Evolutionary conservation across 2,797 vertebrate genomes (phyloP).

Genomic region (Tympanoctomys barrerae): DNA sequence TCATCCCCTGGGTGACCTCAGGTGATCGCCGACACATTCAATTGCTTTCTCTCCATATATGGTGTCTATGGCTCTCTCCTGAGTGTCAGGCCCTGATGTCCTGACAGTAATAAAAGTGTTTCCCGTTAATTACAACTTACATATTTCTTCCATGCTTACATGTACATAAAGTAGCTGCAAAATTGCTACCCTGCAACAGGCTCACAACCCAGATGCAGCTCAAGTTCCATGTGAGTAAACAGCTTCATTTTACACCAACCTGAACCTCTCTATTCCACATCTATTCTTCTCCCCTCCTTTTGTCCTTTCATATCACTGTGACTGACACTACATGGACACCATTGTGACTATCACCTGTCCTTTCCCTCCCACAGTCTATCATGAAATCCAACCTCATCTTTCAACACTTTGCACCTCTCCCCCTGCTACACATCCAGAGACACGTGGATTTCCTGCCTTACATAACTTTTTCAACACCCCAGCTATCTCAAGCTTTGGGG

Average conservation of each 20-base stretch:
- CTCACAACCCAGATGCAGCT: not conserved
- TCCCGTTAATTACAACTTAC: not conserved
- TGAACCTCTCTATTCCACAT: not conserved
- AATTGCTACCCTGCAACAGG: not conserved
- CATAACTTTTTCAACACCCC: not conserved
- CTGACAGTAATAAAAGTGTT: not conserved
- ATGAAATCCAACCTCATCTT: not conserved
- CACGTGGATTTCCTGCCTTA: not conserved
- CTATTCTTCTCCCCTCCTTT: not conserved
- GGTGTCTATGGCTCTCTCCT: not conserved
- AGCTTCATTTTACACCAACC: not conserved
- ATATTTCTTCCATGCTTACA: not conserved
- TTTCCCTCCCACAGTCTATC: not conserved
- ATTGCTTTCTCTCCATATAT: not conserved
- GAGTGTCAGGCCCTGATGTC: not conserved
- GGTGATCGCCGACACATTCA: not conserved
- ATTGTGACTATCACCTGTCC: not conserved
- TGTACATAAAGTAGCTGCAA: not conserved
- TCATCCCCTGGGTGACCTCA: not conserved
- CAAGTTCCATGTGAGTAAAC: not conserved
- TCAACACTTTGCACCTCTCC: not conserved
- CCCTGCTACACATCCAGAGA: not conserved
- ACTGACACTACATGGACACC: not conserved
- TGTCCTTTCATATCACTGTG: not conserved
- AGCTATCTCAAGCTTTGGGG: not conserved